Evolutionary conservation across 2,113 vertebrate genomes (phyloP), one percentile per base, ranked within the genome.

Genomic region (Prolemur simus): DNA sequence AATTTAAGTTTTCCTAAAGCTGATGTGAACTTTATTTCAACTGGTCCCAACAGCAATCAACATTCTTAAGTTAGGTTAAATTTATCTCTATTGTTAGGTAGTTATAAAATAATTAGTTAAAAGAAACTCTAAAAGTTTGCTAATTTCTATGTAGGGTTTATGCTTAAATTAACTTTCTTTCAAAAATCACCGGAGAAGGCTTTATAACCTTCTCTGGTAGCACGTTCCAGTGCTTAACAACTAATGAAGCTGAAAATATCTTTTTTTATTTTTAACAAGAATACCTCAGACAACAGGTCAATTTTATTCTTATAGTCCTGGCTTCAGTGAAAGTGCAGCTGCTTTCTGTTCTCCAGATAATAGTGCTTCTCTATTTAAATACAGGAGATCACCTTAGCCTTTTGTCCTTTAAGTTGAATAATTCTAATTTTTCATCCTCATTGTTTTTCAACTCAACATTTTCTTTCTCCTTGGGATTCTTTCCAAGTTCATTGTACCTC

Each of bases 401-500:
- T 96, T 95, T 97, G 87, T 96, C 54, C 42, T 93, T 81, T 92
- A 87, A 71, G n/a, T 63, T 90, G 92, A 89, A 81, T 96, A 96
- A 95, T 97, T 96, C 49, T 97, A 86, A 93, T 78, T 95, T 94
- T 91, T 81, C 45, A 85, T 77, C 29, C 32, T 84, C 76, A 92
- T 87, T 96, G 91, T 93, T 96, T 95, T 93, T 95, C 60, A 96
- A 45, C 56, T 87, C 42, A 63, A 87, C 77, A 86, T 93, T 91
- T 95, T 87, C 85, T 93, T 96, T 94, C 42, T 95, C 91, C 94
- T 96, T 95, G 89, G 89, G 74, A 93, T 94, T 93, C 91, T 94
- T 89, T 89, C 76, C 89, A 96, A 95, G 87, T 95, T 96, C 81
- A 95, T 25, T 73, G 10, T 45, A 76, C 68, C 34, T 87, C 76